Base-by-base conservation (phyloP, 2,888 invertebrate genomes). In the Cephus spinipes region DNA sequence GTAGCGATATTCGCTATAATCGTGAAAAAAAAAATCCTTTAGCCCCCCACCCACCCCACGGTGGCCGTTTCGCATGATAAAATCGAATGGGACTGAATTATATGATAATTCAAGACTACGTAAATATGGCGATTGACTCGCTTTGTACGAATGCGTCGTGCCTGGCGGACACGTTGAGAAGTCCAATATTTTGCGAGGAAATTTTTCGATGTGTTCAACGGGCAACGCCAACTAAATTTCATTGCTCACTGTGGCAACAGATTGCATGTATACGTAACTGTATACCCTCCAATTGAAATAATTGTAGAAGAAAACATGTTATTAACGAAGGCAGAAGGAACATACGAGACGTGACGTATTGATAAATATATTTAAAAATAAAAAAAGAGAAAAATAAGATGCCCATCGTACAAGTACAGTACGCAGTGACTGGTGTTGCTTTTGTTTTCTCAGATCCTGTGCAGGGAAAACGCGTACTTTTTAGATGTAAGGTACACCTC, bases 21-120 rank as follows among this genome's bases (percentile, higher is more conserved):
- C 23, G 40, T 40, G 35, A 3, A 35, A 9, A 40, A 40, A 40
- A 40, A 55, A 55, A 6, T 55, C 55, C 6, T 9, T 55, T 55
- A 23, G 55, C 6, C 23, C 55, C 0, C 3, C 35, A 32, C 12
- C 12, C 12, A 1, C 35, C 23, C 2, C 55, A 23, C 55, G 40
- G 55, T 23, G 55, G 23, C 9, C 33, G n/a, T n/a, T 31, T 11
- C n/a, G 69, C 33, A 30, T 68, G 32, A 30, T 40, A 32, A 71
- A 71, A 76, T 30, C 36, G 11, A 71, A 76, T 12, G 40, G 55
- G 30, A 71, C 31, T 71, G 31, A 71, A 33, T 31, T 73, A 77
- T 33, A 77, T n/a, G 73, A 76, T 76, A 34, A 76, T 69, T 76
- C 31, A 35, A 69, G 71, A 76, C 71, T 33, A 68, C 36, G 36